A percentile compares a stretch with the other conserved stretches of the same genome.
These are phyloP conservation scores for Stenichneumon culpator DNA, from an alignment of 2,888 invertebrate genomes.

Conservation along the genomic window DNA sequence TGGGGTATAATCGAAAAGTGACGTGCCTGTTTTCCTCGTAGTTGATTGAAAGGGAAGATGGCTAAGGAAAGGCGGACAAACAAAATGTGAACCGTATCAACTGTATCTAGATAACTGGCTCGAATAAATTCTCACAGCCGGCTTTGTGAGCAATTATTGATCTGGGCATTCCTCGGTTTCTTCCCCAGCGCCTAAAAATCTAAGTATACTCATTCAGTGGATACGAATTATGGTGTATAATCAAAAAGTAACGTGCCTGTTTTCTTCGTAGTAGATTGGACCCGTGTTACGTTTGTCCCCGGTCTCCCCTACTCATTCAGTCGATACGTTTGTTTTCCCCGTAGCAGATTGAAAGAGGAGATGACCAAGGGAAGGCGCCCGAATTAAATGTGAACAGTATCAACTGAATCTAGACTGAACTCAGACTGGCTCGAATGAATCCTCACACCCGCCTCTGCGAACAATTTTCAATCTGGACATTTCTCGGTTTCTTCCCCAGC, in stretches of 20 bases:
- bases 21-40: no score
- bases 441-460: constrained; percentile 63
- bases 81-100: not conserved
- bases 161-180: not conserved
- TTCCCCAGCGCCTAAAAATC: not conserved
- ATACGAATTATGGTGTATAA: not conserved
- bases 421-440: constrained; percentile 72
- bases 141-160: constrained; percentile 20
- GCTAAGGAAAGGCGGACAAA: no score
- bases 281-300: no score
- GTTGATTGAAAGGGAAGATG: not conserved
- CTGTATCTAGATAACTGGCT: constrained; percentile 3
- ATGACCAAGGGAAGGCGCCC: no score
- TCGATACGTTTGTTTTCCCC: not conserved
- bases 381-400: not conserved
- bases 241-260: no score
- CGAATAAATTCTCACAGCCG: constrained; percentile 74
- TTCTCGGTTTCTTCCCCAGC: not conserved
- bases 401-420: no score
- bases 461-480: not conserved
- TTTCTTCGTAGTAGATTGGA: not conserved
- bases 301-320: not conserved
- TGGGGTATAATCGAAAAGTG: no score
- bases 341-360: not conserved
- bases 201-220: not conserved